Percentiles rank a stretch among this genome's conserved stretches.
phyloP scores from a whole-genome alignment of 2,888 invertebrate genomes.

The Rhagium mordax region DNA sequence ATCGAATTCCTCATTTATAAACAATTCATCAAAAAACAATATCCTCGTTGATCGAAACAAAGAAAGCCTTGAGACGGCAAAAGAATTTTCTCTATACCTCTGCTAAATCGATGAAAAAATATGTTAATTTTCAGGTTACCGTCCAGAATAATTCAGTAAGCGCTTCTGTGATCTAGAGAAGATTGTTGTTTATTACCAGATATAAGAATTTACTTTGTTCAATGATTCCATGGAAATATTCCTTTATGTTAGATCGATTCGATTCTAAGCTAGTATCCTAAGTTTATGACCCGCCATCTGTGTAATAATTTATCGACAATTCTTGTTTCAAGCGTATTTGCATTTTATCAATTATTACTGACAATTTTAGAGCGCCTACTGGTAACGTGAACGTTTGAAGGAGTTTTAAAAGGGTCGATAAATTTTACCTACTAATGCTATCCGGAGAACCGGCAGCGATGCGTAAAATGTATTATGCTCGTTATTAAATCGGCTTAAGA shows the following conservation, averaged over 20 bases:
- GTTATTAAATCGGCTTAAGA: too few relatives aligned
- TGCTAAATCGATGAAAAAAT: slow-evolving; percentile 58
- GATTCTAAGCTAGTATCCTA: neutral
- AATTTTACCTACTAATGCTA: too few relatives aligned
- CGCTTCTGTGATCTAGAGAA: slow-evolving; percentile 48
- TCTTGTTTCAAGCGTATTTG: too few relatives aligned
- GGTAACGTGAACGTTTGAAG: too few relatives aligned
- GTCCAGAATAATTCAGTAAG: slow-evolving; percentile 58
- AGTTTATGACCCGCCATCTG: too few relatives aligned
- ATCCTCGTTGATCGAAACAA: slow-evolving; percentile 52
- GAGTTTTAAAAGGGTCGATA: too few relatives aligned
- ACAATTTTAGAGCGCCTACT: too few relatives aligned
- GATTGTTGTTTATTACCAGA: slow-evolving; percentile 46
- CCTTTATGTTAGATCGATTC: slow-evolving; percentile 1
- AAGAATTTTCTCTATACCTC: slow-evolving; percentile 58
- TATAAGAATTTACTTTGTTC: slow-evolving; percentile 45
- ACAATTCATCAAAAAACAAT: slow-evolving; percentile 57
- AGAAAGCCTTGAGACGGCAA: slow-evolving; percentile 59
- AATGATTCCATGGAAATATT: slow-evolving; percentile 39
- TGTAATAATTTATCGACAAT: too few relatives aligned
- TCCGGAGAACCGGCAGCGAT: too few relatives aligned
- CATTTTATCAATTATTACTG: too few relatives aligned
- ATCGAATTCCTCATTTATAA: slow-evolving; percentile 58
- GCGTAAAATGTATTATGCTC: too few relatives aligned
- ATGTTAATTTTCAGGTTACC: slow-evolving; percentile 60